Percentiles rank a stretch among this genome's conserved stretches.
These are phyloP conservation scores for Brachypteracias leptosomus DNA, from an alignment of 2,113 vertebrate species.

Conservation along the genomic window DNA sequence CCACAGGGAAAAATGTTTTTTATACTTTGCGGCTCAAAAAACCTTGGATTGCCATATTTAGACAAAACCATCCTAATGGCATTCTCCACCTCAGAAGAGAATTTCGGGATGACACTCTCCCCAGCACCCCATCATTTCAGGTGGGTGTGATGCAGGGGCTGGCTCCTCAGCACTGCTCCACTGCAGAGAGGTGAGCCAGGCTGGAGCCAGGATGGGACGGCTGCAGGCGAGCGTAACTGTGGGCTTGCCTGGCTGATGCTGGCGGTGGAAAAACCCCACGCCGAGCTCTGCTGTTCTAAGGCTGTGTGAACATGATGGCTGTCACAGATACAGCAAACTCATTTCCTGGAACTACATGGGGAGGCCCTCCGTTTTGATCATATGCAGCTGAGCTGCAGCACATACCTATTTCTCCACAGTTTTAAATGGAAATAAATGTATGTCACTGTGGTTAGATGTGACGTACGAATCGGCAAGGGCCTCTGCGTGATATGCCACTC, in stretches of 20 bases:
- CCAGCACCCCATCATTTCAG: rapidly evolving
- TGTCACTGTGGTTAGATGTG: constrained; percentile 3
- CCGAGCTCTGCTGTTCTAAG: background rate
- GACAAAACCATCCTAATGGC: background rate
- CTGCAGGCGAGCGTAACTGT: rapidly evolving
- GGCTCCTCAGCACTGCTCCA: rapidly evolving
- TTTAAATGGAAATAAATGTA: constrained; percentile 29
- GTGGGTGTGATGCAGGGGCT: rapidly evolving
- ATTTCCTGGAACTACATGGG: constrained; percentile 62
- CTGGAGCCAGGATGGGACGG: background rate
- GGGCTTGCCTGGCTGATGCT: rapidly evolving
- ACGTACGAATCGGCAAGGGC: background rate
- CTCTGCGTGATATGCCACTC: background rate
- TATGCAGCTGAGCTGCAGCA: background rate
- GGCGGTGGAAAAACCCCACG: rapidly evolving
- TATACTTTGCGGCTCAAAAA: background rate
- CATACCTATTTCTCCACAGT: background rate
- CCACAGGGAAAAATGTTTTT: background rate
- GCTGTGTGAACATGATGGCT: background rate
- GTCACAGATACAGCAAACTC: constrained; percentile 53
- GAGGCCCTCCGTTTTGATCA: background rate
- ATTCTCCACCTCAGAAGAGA: background rate
- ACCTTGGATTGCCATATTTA: constrained; percentile 1
- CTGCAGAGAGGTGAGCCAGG: background rate
- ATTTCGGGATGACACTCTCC: background rate